These are phyloP conservation scores for Stomorhina lunata DNA, from an alignment of 2,888 invertebrate genomes.

Conservation along the genomic window DNA sequence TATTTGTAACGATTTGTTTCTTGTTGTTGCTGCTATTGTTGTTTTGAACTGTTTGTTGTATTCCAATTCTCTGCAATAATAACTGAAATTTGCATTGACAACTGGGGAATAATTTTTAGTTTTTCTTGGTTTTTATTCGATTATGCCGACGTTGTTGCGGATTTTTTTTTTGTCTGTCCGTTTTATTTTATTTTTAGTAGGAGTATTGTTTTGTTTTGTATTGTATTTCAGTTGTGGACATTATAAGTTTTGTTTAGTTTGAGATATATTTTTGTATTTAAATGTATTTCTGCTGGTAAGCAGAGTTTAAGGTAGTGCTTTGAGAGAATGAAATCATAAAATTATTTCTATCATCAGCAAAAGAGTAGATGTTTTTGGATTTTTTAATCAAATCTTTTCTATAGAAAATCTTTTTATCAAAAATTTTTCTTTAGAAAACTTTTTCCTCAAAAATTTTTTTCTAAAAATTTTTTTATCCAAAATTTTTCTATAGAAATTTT, in stretches of 20 bases:
- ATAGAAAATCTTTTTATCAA: too few relatives aligned
- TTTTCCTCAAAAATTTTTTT: too few relatives aligned
- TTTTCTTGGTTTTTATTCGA: constrained; percentile 40
- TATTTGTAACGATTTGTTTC: constrained; percentile 10
- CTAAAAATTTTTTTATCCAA: too few relatives aligned
- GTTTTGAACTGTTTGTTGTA: constrained; percentile 13
- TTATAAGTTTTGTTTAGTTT: constrained; percentile 21
- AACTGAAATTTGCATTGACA: constrained; percentile 64
- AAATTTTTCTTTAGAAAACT: too few relatives aligned
- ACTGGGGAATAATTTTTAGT: constrained; percentile 62
- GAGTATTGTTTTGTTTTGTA: not conserved
- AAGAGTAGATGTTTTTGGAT: too few relatives aligned
- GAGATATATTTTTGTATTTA: not conserved
- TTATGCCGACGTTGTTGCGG: constrained; percentile 16
- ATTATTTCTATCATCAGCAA: too few relatives aligned
- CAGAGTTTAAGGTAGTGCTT: not conserved
- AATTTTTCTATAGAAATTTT: too few relatives aligned
- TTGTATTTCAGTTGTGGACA: not conserved
- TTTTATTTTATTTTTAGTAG: not conserved
- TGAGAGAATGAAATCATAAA: not conserved
- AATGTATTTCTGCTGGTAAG: not conserved
- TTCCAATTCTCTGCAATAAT: constrained; percentile 43
- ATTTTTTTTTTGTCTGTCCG: not conserved
- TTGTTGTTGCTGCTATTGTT: constrained; percentile 4
- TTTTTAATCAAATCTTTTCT: too few relatives aligned